Conservation (phyloP, 2,797 vertebrate species). For the Pangasius macronema region DNA sequence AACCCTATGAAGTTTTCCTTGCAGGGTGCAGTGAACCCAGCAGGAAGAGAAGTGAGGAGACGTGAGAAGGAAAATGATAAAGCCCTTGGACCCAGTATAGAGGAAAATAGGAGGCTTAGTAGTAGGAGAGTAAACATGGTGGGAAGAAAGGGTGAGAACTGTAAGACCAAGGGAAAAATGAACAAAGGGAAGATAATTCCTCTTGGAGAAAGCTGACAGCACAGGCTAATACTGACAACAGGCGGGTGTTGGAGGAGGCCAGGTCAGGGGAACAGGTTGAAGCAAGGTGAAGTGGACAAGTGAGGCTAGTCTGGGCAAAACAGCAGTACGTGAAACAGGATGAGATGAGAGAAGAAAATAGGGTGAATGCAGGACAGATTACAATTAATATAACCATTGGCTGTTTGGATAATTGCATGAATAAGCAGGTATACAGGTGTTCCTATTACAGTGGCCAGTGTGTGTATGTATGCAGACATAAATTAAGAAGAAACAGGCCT, state of each 20-base stretch:
- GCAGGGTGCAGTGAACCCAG: neutral
- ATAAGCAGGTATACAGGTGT: too few relatives aligned
- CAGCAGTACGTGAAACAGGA: neutral
- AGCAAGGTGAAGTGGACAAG: neutral
- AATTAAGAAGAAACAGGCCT: too few relatives aligned
- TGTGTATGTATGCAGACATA: too few relatives aligned
- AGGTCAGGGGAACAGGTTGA: neutral
- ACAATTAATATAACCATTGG: neutral
- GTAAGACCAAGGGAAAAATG: neutral
- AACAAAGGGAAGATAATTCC: neutral
- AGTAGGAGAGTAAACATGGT: neutral
- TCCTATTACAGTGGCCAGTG: too few relatives aligned
- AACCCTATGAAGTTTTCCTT: neutral
- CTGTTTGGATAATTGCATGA: too few relatives aligned
- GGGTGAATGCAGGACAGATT: neutral
- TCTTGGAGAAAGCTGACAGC: neutral
- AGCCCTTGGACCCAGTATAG: neutral
- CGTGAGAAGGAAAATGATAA: neutral
- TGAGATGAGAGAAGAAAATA: neutral
- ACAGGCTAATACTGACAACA: neutral
- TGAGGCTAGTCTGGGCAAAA: neutral
- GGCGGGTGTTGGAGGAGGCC: neutral
- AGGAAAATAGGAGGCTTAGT: neutral
- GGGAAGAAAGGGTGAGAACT: neutral
- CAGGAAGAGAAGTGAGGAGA: neutral